Evolutionary conservation across 2,888 invertebrate genomes (phyloP), one percentile per base, ranked within the genome.

Genomic region (Pterobdella sp.): DNA sequence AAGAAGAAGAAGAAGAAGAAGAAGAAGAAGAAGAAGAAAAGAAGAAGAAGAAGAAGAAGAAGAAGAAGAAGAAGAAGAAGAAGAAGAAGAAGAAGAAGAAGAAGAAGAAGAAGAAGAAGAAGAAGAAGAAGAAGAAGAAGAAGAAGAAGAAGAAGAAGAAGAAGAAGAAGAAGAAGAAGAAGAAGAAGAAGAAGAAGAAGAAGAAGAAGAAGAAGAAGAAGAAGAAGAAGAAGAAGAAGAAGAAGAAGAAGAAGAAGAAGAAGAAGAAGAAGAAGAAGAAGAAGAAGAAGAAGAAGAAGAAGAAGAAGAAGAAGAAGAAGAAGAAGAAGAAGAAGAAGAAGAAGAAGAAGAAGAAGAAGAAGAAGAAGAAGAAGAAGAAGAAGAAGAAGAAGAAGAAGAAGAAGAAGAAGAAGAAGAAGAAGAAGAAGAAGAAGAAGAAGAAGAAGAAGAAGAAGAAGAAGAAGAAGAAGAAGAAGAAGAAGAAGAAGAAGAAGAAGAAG

Each of bases 221-320:
- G 75, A 76, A 63, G 74, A 80, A 74, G 81, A 81, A 70, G 81
- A 81, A 74, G 82, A 82, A 75, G 52, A 79, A 80, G 73, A 82
- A 82, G 73, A 79, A 78, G 73, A 76, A 79, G 73, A 82, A 82
- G 75, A 79, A 78, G 74, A 81, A 82, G 77, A 79, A 82, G 76
- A 82, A 82, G 78, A 81, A 80, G 73, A 75, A 76, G 67, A 77
- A 78, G 68, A 77, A 77, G 69, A 75, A 76, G 10, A 72, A 74
- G 22, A 70, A 75, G 76, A 75, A 74, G 76, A 72, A 66, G n/a
- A n/a, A n/a, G n/a, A n/a, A n/a, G n/a, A n/a, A n/a, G n/a, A n/a
- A n/a, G n/a, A n/a, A n/a, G n/a, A n/a, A n/a, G n/a, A n/a, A n/a
- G n/a, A n/a, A n/a, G n/a, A n/a, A n/a, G n/a, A n/a, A n/a, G n/a